A percentile compares a stretch with the other conserved stretches of the same genome.
Conservation (phyloP, 2,888 invertebrate genomes). For the Acanthococcus lagerstroemiae region DNA sequence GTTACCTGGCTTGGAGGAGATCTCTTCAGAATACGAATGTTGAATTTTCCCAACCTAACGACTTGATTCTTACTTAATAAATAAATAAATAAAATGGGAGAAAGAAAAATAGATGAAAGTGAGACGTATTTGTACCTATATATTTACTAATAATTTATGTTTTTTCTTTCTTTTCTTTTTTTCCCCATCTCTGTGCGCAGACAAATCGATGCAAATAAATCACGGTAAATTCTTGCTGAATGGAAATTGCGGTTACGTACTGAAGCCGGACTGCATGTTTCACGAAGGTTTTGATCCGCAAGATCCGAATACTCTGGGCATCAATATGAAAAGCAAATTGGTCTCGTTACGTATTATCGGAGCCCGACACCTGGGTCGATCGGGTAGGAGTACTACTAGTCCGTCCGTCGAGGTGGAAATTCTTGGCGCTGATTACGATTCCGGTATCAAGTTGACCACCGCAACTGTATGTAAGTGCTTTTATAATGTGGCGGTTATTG, state of each 20-base stretch:
- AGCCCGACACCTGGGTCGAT: slow-evolving; percentile 75
- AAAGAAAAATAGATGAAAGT: too few species aligned
- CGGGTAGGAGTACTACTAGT: slow-evolving; percentile 66
- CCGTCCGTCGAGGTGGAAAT: slow-evolving; percentile 89
- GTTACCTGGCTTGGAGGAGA: too few species aligned
- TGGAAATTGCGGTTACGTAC: slow-evolving; percentile 81
- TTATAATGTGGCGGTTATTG: background rate
- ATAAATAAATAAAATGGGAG: too few species aligned
- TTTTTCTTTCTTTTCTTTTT: too few species aligned
- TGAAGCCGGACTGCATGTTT: slow-evolving; percentile 84
- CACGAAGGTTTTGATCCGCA: slow-evolving; percentile 67
- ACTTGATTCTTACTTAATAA: too few species aligned
- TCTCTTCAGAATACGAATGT: too few species aligned
- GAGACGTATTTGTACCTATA: too few species aligned
- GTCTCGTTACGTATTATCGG: slow-evolving; percentile 65
- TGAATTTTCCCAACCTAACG: too few species aligned
- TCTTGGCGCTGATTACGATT: slow-evolving; percentile 77
- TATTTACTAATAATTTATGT: too few species aligned
- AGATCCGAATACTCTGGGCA: slow-evolving; percentile 52
- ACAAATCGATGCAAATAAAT: slow-evolving; percentile 93
- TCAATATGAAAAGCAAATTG: slow-evolving; percentile 47
- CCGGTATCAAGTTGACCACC: slow-evolving; percentile 70
- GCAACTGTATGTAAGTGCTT: slow-evolving; percentile 63
- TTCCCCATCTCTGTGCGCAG: slow-evolving; percentile 45
- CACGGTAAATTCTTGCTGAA: slow-evolving; percentile 86